phyloP scores from a whole-genome alignment of 2,797 vertebrate genomes.

The Sternotherus odoratus region DNA sequence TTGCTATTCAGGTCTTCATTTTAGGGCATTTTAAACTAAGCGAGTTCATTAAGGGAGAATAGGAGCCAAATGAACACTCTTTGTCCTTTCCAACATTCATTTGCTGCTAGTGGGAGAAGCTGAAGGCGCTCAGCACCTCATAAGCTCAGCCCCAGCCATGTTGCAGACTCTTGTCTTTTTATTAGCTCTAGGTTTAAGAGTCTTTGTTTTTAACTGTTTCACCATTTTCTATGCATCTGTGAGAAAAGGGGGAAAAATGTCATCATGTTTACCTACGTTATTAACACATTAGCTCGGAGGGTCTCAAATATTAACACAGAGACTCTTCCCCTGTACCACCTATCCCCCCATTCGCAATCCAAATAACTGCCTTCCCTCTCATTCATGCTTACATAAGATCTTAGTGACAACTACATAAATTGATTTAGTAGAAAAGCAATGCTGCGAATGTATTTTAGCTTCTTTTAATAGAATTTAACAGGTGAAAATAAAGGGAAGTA shows the following conservation, averaged over 20 bases:
- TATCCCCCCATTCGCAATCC: rapidly evolving
- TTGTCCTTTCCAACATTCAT: background rate
- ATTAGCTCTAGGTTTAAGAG: background rate
- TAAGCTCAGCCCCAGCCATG: background rate
- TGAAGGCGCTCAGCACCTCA: background rate
- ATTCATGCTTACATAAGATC: background rate
- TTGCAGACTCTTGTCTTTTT: background rate
- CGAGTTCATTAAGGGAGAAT: background rate
- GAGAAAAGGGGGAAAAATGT: background rate
- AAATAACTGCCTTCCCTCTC: background rate
- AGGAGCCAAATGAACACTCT: background rate
- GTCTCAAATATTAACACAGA: background rate
- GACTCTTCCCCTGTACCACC: background rate
- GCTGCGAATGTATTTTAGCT: background rate
- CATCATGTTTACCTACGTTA: background rate
- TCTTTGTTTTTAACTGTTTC: background rate
- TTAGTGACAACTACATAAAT: background rate
- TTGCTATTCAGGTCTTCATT: background rate
- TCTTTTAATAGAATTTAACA: background rate
- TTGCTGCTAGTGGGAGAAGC: background rate
- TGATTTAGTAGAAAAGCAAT: background rate
- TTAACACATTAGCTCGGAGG: background rate
- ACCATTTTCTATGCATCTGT: background rate
- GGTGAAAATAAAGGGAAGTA: background rate
- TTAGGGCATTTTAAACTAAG: background rate